These are phyloP conservation scores for Haliclona indistincta DNA, from an alignment of 37 sponge, comb jelly and placozoan genomes.

Conservation along the genomic window DNA sequence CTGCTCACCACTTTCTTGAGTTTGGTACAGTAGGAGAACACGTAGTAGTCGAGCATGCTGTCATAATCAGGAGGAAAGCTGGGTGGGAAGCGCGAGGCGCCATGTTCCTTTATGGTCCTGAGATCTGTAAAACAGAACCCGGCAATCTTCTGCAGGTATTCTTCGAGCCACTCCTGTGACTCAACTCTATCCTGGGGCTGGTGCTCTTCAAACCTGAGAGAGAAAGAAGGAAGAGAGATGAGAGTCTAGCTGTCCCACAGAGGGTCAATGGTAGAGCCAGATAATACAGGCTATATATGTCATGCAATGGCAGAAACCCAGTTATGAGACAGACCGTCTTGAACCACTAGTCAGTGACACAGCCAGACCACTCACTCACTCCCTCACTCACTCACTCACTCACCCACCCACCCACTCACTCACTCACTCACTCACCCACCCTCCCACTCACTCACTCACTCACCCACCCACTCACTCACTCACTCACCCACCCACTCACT, in stretches of 20 bases:
- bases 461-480: conserved; percentile 8
- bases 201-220: conserved; percentile 33
- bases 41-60: conserved; percentile 67
- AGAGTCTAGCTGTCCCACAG: too few species aligned
- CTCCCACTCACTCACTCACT: too few species aligned
- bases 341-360: too few species aligned
- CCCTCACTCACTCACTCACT: too few species aligned
- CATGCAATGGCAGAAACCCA: too few species aligned
- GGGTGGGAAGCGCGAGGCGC: conserved; percentile 51
- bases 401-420: too few species aligned
- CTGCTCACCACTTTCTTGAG: conserved; percentile 70
- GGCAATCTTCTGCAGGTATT: conserved; percentile 42
- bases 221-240: neutral
- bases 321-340: too few species aligned
- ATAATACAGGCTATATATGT: too few species aligned
- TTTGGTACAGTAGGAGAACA: conserved; percentile 57
- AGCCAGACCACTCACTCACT: too few species aligned
- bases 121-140: conserved; percentile 38
- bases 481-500: conserved; percentile 37
- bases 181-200: conserved; percentile 32
- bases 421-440: too few species aligned
- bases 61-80: conserved; percentile 72
- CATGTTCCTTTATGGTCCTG: conserved; percentile 44
- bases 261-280: too few species aligned
- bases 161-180: conserved; percentile 50